These are phyloP conservation scores for Archocentrus centrarchus DNA, from an alignment of 2,113 vertebrate genomes.

Conservation along the genomic window DNA sequence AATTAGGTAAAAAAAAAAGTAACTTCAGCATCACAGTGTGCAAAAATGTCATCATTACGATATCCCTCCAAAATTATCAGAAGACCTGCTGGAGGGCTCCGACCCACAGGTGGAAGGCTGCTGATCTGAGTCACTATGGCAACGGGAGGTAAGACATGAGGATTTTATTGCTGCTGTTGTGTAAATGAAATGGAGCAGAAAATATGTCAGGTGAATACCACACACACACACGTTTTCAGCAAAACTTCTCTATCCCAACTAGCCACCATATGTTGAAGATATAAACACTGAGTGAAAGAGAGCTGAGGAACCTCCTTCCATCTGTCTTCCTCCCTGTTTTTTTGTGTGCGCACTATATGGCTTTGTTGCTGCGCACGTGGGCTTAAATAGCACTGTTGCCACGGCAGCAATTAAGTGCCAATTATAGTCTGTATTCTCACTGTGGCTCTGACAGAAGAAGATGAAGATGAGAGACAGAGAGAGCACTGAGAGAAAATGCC, in stretches of 20 bases:
- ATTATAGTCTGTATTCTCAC: slow-evolving; percentile 72
- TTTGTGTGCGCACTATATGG: neutral
- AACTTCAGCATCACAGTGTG: neutral
- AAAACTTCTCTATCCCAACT: neutral
- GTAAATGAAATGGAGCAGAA: slow-evolving; percentile 30
- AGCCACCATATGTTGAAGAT: neutral
- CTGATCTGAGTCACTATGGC: slow-evolving; percentile 59
- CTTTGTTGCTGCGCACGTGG: slow-evolving; percentile 51
- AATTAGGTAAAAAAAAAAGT: neutral
- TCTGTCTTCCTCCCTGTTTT: slow-evolving; percentile 8
- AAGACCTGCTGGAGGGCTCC: neutral
- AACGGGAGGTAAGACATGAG: slow-evolving; percentile 24
- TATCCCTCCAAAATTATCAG: neutral
- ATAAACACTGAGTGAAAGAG: slow-evolving; percentile 13
- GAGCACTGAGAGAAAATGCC: slow-evolving; percentile 29
- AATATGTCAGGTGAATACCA: slow-evolving; percentile 9
- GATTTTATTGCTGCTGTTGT: slow-evolving; percentile 42
- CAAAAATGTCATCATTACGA: neutral
- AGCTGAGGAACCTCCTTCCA: neutral
- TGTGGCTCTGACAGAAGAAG: slow-evolving; percentile 40
- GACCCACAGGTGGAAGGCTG: slow-evolving; percentile 19
- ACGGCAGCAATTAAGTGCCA: slow-evolving; percentile 80
- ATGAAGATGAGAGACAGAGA: slow-evolving; percentile 38
- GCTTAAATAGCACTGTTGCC: slow-evolving; percentile 77
- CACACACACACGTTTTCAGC: neutral